A percentile compares a stretch with the other conserved stretches of the same genome.
Conservation (phyloP, 2,113 vertebrate genomes). For the Leptodactylus fuscus region DNA sequence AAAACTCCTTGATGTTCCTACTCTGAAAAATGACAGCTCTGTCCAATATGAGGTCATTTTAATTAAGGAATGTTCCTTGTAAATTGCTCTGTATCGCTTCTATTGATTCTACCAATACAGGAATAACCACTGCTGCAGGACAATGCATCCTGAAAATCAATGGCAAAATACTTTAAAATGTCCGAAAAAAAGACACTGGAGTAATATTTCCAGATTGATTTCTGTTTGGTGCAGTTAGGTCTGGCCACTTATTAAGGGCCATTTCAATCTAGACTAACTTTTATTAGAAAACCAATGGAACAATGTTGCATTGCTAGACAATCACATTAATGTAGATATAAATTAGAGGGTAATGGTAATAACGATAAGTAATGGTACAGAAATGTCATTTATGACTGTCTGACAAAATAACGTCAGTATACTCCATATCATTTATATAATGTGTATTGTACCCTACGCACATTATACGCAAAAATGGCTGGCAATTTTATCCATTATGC, state of each 20-base stretch:
- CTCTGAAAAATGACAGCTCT: constrained; percentile 71
- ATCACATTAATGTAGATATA: constrained; percentile 38
- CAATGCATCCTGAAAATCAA: constrained; percentile 76
- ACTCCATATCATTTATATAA: constrained; percentile 3
- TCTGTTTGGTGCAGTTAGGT: constrained; percentile 67
- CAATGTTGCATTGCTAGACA: constrained; percentile 14
- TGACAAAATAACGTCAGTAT: neutral
- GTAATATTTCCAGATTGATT: constrained; percentile 74
- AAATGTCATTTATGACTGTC: constrained; percentile 29
- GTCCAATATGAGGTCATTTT: constrained; percentile 72
- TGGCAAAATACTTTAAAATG: constrained; percentile 77
- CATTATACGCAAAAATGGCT: neutral
- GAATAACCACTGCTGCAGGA: constrained; percentile 72
- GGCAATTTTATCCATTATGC: too few relatives aligned
- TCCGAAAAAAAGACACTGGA: constrained; percentile 67
- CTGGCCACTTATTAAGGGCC: constrained; percentile 54
- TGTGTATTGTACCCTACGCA: neutral
- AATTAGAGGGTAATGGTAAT: constrained; percentile 42
- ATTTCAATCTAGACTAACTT: constrained; percentile 38
- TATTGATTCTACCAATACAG: constrained; percentile 71
- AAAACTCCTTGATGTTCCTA: constrained; percentile 54
- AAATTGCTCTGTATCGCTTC: constrained; percentile 75
- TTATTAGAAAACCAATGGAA: constrained; percentile 54
- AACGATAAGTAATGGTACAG: constrained; percentile 27
- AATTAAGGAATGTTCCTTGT: constrained; percentile 73